Conservation (phyloP, 2,113 vertebrate genomes). For the Centropus bengalensis region DNA sequence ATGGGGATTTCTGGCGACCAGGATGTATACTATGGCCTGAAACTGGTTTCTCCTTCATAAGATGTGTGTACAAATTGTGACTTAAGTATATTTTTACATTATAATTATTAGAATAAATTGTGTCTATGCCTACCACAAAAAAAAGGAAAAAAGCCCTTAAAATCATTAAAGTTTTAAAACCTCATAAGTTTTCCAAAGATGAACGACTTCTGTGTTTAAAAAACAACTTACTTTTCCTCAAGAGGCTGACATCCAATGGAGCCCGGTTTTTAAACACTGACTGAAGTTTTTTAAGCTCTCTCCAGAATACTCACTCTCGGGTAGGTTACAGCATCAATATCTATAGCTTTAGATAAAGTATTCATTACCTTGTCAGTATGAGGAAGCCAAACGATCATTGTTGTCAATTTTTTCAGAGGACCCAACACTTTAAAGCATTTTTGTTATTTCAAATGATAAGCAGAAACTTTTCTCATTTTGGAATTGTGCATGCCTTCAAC, state of each 20-base stretch:
- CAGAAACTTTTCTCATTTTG: background rate
- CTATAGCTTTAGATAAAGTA: fast-evolving
- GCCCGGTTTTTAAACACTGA: background rate
- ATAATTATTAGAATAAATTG: background rate
- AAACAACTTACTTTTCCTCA: background rate
- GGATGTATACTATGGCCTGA: background rate
- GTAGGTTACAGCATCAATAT: background rate
- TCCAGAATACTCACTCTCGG: background rate
- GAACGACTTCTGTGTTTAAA: background rate
- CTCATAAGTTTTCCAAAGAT: background rate
- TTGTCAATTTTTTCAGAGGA: background rate
- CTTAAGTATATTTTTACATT: background rate
- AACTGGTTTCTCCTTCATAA: background rate
- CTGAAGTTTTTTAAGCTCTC: background rate
- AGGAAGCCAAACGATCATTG: no score
- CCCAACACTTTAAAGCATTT: background rate
- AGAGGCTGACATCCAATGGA: background rate
- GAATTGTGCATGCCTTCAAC: background rate
- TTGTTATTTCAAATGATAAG: background rate
- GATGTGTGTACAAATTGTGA: background rate
- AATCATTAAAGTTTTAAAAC: background rate
- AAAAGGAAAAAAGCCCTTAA: background rate
- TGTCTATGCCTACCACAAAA: background rate
- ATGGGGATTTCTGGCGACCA: background rate
- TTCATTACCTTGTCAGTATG: background rate